These are phyloP conservation scores for Microtus montanus DNA, from an alignment of 2,113 vertebrate species.

Conservation along the genomic window DNA sequence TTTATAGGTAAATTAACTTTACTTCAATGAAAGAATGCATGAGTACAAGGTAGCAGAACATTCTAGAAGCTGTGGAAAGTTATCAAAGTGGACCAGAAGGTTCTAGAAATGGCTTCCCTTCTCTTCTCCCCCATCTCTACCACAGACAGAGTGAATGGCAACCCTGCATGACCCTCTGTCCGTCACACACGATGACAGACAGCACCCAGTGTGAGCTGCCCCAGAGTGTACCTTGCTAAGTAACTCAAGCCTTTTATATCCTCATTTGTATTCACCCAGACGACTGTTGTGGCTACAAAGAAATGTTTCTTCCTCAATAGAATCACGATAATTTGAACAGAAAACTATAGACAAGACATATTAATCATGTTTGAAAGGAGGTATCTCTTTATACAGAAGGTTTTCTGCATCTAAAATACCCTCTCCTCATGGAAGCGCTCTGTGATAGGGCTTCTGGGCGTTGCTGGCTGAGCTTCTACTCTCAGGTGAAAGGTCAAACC, in stretches of 20 bases:
- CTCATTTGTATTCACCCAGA: slow-evolving; percentile 80
- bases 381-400: slow-evolving; percentile 77
- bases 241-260: neutral
- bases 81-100: neutral
- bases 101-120: neutral
- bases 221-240: accelerated
- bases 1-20: neutral
- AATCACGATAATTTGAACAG: slow-evolving; percentile 78
- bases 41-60: neutral
- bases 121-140: neutral
- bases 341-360: slow-evolving; percentile 79
- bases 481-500: neutral
- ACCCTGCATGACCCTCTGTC: neutral
- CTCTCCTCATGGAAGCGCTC: neutral
- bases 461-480: neutral
- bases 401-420: neutral
- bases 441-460: neutral
- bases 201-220: neutral
- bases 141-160: neutral
- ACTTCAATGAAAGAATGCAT: neutral
- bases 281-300: slow-evolving; percentile 72
- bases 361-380: slow-evolving; percentile 80
- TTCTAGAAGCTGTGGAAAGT: neutral
- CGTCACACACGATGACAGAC: accelerated
- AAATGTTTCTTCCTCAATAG: slow-evolving; percentile 72